A percentile compares a stretch with the other conserved stretches of the same genome.
Evolutionary conservation across 2,888 invertebrate genomes (phyloP).

Genomic region (Heliconius sara): DNA sequence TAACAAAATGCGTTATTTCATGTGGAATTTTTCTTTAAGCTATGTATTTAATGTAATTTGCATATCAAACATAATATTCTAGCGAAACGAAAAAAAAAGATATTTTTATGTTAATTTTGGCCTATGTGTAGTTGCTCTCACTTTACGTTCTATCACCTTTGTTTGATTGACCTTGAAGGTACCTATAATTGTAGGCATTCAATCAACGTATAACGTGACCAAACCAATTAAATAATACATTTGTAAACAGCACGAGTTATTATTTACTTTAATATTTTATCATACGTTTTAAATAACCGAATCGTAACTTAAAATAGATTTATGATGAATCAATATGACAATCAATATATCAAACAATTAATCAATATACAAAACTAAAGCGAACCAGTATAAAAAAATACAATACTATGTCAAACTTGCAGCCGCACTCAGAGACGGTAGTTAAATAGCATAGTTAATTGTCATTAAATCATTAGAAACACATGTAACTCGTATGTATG

Average conservation of each 20-base stretch:
- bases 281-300: background rate
- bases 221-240: background rate
- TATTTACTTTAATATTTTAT: background rate
- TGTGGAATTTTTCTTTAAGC: background rate
- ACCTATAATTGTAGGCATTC: background rate
- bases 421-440: background rate
- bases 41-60: background rate
- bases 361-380: background rate
- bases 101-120: background rate
- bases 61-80: background rate
- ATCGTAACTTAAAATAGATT: background rate
- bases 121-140: background rate
- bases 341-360: background rate
- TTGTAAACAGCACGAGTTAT: background rate
- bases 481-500: background rate
- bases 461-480: background rate
- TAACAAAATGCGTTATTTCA: background rate
- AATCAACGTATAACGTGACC: conserved; percentile 11
- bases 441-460: background rate
- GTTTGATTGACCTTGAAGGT: conserved; percentile 9
- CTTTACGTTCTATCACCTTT: conserved; percentile 1
- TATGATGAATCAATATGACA: too few species aligned
- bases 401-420: background rate
- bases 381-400: background rate
- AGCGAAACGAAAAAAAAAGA: too few species aligned